Evolutionary conservation across 2,888 invertebrate species (phyloP), one percentile per base, ranked within the genome.

Genomic region (Drosophila emarginata): DNA sequence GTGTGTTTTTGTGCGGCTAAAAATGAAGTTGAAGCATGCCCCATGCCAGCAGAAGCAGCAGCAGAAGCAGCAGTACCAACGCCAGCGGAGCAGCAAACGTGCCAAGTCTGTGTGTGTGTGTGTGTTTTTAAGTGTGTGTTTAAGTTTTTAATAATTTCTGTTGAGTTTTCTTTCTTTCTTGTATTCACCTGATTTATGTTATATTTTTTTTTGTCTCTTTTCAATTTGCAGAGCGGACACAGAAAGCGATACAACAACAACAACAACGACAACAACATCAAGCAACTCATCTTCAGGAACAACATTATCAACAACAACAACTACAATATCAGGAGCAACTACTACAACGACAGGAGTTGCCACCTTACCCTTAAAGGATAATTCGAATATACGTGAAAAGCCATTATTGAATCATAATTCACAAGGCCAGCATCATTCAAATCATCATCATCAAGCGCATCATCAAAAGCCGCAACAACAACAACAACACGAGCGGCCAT

Each of bases 401-500:
- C 67, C 74, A 64, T 50, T 66, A 62, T 67, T 69, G 52, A 64
- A 18, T 93, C 93, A 79, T 93, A 93, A 74, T 93, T 68, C 77
- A 45, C 65, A 72, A 58, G 76, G 78, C 59, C 74, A 77, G 79
- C 89, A 90, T 57, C 89, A 90, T 61, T 88, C 73, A 6, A 64
- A 88, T 45, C 89, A 91, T 61, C 69, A 74, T 2, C 68, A 78
- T 21, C 72, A 72, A 6, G 62, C 78, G 11, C 66, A 75, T 28
- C 71, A 73, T 9, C 75, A 79, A 18, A 76, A 78, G 5, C 69
- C 70, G 32, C 37, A 14, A 4, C 45, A 40, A 26, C 68, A 78
- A 26, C 72, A 75, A 40, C 79, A 77, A 60, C 74, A 79, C 60
- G 93, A 93, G 78, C 86, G 93, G 50, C 93, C 93, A 1, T 89